Evolutionary conservation across 2,113 vertebrate genomes (phyloP), one percentile per base, ranked within the genome.

Genomic region (Dascyllus trimaculatus): DNA sequence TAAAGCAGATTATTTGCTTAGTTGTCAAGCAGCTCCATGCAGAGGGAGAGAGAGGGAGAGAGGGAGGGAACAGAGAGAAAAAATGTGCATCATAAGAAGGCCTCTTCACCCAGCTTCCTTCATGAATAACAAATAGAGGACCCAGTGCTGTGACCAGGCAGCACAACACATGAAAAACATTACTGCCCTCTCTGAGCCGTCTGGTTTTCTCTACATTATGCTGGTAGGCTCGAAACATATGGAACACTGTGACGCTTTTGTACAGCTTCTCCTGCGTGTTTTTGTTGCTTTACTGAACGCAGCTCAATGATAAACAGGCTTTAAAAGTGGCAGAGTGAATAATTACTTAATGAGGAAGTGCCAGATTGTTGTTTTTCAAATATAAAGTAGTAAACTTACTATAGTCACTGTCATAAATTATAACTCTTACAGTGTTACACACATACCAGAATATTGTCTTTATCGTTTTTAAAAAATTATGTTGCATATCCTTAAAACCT

Each of bases 111-210:
- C 91, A 81, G 84, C 91, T 93, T 93, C 93, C 93, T 93, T 94
- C 92, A 94, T 94, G 93, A 94, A 93, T 94, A 92, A 92, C 93
- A 94, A 94, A 94, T 91, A 85, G 89, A 90, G 81, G 78, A 87
- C 68, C 90, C 67, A 54, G 87, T 69, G 80, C 89, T 88, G 86
- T 67, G 88, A 91, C 88, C 87, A 86, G 87, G 84, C 88, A 90
- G 86, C 87, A 88, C 90, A 92, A 93, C 91, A 93, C 91, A 92
- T 92, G 90, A 93, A 90, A 93, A 92, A 93, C 92, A 94, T 93
- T 93, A 93, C 84, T 79, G 92, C 88, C 84, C 88, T 86, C 91
- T 85, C 88, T 67, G 63, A 89, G 72, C 81, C 64, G 85, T 91
- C 87, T 91, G 85, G 78, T 75, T 88, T 80, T 75, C 86, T 82